Evolutionary conservation across 2,113 vertebrate species (phyloP).

Genomic region (Ailuropoda melanoleuca): DNA sequence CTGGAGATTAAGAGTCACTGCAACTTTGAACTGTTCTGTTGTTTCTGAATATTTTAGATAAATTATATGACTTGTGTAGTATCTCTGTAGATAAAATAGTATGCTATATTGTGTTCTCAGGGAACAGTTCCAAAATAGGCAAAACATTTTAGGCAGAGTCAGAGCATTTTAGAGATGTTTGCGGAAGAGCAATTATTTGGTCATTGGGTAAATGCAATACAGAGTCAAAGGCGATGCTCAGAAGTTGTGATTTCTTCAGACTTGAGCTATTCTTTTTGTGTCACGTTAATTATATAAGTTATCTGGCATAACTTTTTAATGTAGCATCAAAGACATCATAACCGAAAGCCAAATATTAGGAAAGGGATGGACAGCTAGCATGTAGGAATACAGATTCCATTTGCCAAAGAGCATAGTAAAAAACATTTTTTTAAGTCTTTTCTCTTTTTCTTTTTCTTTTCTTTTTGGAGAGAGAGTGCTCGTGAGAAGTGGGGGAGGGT

Average conservation of each 20-base stretch:
- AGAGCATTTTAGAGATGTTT: constrained; percentile 12
- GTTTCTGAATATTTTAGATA: constrained; percentile 12
- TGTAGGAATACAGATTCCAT: background rate
- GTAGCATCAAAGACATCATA: background rate
- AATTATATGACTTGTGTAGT: background rate
- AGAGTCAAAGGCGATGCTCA: background rate
- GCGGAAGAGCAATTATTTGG: background rate
- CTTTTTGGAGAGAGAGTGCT: too few species aligned
- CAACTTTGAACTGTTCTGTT: background rate
- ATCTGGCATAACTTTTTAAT: background rate
- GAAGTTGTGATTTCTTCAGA: background rate
- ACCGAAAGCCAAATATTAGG: background rate
- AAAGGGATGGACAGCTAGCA: background rate
- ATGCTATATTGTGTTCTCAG: background rate
- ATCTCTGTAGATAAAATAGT: background rate
- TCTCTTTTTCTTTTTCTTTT: too few species aligned
- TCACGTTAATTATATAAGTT: background rate
- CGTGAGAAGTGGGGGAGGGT: too few species aligned
- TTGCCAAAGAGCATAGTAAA: background rate
- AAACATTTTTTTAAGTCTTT: too few species aligned
- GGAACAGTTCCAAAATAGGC: background rate
- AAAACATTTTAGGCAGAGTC: background rate
- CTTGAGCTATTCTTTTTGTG: background rate
- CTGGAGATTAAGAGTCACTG: background rate
- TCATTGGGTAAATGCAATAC: background rate